Evolutionary conservation across 2,797 vertebrate species (phyloP), one percentile per base, ranked within the genome.

Genomic region (Tokudaia tokunoshimensis): DNA sequence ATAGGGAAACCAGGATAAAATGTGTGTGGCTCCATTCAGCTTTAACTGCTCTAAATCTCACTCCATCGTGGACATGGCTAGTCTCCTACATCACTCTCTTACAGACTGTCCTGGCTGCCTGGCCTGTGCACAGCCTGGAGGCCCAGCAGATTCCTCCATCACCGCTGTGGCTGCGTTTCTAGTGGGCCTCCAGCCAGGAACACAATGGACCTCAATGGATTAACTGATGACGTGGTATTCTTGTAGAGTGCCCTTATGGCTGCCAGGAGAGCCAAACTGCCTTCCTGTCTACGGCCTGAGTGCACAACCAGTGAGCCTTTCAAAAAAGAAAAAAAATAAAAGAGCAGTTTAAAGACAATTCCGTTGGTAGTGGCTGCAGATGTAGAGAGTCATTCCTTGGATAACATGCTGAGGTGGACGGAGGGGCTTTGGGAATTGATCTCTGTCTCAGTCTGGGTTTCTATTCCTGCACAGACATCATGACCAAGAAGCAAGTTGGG

Each of bases 141-240:
- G 10, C 74, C n/a, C 31, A n/a, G 31, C 31, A 8, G 70, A 19
- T 37, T 1, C 1, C 31, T 0, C 37, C 2, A 0, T 13, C 57
- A 14, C 55, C 29, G 20, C 50, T 10, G 4, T 3, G 31, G 65
- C 52, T 6, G 17, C 2, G n/a, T 41, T 34, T 12, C 22, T 20
- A n/a, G 22, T 0, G 12, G n/a, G 79, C 67, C 24, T 34, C 24
- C 34, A 59, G 65, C 55, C 83, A 84, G 76, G 26, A 34, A 14
- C 83, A 41, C 29, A 29, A 55, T 17, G n/a, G 89, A 59, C 81
- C 81, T 91, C 79, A 57, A 34, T 57, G 74, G 52, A 82, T 55
- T 41, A 41, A 89, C 14, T 37, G n/a, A 67, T 14, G 70, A 31
- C 31, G 6, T 1, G 47, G 41, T 11, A 0, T 3, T 34, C 26